Base-by-base conservation (phyloP, 2,888 invertebrate species). In the Napeogenes inachia region DNA sequence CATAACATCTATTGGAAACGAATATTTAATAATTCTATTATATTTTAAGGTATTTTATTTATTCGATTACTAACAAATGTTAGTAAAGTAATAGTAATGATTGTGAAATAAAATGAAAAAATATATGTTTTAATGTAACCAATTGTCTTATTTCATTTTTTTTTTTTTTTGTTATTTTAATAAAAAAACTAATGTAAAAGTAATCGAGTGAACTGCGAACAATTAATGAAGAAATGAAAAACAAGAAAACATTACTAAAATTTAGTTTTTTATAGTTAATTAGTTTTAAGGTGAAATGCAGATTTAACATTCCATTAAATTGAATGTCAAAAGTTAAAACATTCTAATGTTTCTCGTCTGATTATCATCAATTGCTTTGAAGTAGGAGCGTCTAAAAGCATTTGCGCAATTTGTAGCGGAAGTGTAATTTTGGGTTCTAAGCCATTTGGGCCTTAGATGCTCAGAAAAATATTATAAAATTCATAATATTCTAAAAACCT, bases 71-170 rank as follows among this genome's bases (percentile, higher is more conserved):
- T 67, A 69, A 71, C 77, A 78, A 78, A 75, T 67, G 60, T 70
- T 68, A 60, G 79, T 82, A 76, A 84, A 81, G 78, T 72, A 68
- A 70, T 79, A 79, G 76, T 75, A 71, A 76, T 76, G 67, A 70
- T 76, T 83, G 76, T 82, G 75, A 77, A 74, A 77, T 76, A 60
- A 60, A 63, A 73, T 75, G 73, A 76, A 82, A 78, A 85, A 88
- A 87, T 87, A 89, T 87, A 89, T 87, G 88, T 89, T 88, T 85
- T 79, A 70, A 85, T 85, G 78, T 84, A 78, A 67, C 59, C 35
- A 32, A 47, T 58, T 62, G 54, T 60, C 56, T 63, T 68, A 56
- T 68, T 70, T 60, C 13, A 38, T 13, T 13, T 30, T 1, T 1
- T 8, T 6, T 30, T 50, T 30, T 30, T n/a, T 30, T 30, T 30